phyloP scores from a whole-genome alignment of 2,888 invertebrate species.

The Cyaniris semiargus region DNA sequence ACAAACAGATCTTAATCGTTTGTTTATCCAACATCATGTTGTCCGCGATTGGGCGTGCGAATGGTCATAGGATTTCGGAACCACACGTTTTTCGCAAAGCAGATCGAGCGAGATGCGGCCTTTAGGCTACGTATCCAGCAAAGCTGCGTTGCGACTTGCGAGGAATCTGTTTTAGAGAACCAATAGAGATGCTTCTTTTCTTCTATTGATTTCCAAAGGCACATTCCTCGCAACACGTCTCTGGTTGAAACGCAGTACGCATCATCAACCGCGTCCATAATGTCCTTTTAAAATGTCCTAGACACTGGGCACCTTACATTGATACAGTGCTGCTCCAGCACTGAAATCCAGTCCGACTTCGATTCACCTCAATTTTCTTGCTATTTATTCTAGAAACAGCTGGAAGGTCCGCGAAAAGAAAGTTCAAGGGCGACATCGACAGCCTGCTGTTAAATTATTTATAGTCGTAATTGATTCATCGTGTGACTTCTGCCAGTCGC shows the following conservation, averaged over 20 bases:
- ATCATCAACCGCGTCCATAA: too few species aligned
- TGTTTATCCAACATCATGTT: background rate
- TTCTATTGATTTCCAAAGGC: background rate
- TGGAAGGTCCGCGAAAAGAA: constrained; percentile 50
- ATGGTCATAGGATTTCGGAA: background rate
- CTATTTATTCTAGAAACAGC: constrained; percentile 14
- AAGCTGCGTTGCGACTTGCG: background rate
- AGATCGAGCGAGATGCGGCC: background rate
- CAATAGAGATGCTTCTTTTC: background rate
- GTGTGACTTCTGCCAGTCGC: constrained; percentile 60
- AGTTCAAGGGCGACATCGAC: constrained; percentile 57
- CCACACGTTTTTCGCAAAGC: background rate
- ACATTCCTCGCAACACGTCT: too few species aligned
- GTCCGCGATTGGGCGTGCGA: background rate
- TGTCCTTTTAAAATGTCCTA: too few species aligned
- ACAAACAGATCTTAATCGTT: constrained; percentile 9
- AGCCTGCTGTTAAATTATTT: constrained; percentile 60
- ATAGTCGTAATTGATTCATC: constrained; percentile 56
- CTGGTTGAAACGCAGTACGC: too few species aligned
- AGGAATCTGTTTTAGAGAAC: background rate
- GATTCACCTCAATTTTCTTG: background rate
- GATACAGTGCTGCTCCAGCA: too few species aligned
- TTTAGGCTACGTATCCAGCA: too few species aligned
- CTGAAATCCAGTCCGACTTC: too few species aligned
- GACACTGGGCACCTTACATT: too few species aligned